phyloP scores from a whole-genome alignment of 1,140 invertebrate species.

The Drosophila ogumai region DNA sequence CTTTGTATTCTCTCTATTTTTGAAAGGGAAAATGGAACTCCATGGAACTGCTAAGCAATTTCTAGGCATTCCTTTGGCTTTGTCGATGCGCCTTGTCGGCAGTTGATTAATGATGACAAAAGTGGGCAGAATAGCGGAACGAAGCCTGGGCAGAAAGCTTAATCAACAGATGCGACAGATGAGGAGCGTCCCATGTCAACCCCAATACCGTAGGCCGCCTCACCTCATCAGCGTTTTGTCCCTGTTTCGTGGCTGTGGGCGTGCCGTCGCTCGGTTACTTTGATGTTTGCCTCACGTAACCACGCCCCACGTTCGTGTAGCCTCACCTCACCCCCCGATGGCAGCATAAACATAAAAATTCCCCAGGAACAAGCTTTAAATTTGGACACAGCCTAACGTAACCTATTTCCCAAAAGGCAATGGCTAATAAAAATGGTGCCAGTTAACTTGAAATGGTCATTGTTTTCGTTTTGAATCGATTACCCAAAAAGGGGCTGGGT shows the following conservation, averaged over 20 bases:
- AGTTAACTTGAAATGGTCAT: slow-evolving; percentile 33
- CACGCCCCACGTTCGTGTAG: not conserved
- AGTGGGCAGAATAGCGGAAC: slow-evolving; percentile 45
- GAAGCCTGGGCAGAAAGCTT: slow-evolving; percentile 47
- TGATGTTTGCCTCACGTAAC: slow-evolving; percentile 73
- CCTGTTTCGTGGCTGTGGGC: slow-evolving; percentile 60
- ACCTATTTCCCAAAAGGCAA: slow-evolving; percentile 13
- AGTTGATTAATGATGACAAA: slow-evolving; percentile 81
- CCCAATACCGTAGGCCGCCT: slow-evolving; percentile 10
- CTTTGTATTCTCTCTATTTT: slow-evolving; percentile 7
- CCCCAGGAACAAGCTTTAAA: slow-evolving; percentile 38
- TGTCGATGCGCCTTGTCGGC: slow-evolving; percentile 68
- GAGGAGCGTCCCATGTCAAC: slow-evolving; percentile 48
- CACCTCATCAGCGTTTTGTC: slow-evolving; percentile 51
- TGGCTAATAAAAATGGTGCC: slow-evolving; percentile 44
- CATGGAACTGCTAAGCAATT: slow-evolving; percentile 48
- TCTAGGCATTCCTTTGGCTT: slow-evolving; percentile 67
- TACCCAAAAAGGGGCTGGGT: slow-evolving; percentile 43
- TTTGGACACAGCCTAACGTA: not conserved
- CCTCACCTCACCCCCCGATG: not conserved
- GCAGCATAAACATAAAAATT: slow-evolving; percentile 55
- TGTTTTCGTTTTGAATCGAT: slow-evolving; percentile 49
- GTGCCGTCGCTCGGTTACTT: slow-evolving; percentile 60
- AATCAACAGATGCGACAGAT: slow-evolving; percentile 74
- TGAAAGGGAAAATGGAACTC: not conserved